Percentiles rank a stretch among this genome's conserved stretches.
phyloP scores from a whole-genome alignment of 2,888 invertebrate species.

The Cheilosia scutellata region DNA sequence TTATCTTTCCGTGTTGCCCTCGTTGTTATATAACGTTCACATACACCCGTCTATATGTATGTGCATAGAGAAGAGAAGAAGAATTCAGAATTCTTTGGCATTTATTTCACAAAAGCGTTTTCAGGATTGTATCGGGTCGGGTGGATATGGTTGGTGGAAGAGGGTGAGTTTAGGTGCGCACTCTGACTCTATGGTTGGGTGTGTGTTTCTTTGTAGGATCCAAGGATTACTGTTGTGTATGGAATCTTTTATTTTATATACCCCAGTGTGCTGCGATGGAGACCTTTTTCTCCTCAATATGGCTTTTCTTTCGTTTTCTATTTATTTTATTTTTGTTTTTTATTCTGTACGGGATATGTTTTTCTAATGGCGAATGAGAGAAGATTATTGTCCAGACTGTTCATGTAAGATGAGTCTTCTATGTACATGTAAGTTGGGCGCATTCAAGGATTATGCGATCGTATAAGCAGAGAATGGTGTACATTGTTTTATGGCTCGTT shows the following conservation, averaged over 20 bases:
- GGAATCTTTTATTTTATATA: slow-evolving; percentile 48
- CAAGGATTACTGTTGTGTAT: slow-evolving; percentile 53
- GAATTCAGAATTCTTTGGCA: slow-evolving; percentile 35
- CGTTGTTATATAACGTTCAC: slow-evolving; percentile 41
- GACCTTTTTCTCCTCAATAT: slow-evolving; percentile 3
- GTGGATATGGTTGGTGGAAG: not conserved
- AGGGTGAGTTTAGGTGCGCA: not conserved
- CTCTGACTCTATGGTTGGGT: not conserved
- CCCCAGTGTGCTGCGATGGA: not conserved
- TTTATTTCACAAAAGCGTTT: slow-evolving; percentile 60
- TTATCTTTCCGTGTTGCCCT: slow-evolving; percentile 8
- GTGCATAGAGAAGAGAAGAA: not conserved
- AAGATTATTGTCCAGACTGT: slow-evolving; percentile 26
- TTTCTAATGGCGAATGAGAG: slow-evolving; percentile 12
- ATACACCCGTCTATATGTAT: not conserved
- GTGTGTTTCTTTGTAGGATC: slow-evolving; percentile 36
- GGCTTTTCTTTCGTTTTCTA: not conserved
- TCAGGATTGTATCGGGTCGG: slow-evolving; percentile 60
- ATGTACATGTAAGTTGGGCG: not conserved
- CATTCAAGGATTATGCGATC: slow-evolving; percentile 15
- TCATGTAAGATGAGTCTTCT: not conserved
- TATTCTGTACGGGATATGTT: not conserved
- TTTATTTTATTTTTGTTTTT: slow-evolving; percentile 17
- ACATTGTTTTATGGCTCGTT: too few species aligned
- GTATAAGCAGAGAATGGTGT: not conserved